Evolutionary conservation across 2,888 invertebrate species (phyloP), one percentile per base, ranked within the genome.

Genomic region (Deilephila porcellus): DNA sequence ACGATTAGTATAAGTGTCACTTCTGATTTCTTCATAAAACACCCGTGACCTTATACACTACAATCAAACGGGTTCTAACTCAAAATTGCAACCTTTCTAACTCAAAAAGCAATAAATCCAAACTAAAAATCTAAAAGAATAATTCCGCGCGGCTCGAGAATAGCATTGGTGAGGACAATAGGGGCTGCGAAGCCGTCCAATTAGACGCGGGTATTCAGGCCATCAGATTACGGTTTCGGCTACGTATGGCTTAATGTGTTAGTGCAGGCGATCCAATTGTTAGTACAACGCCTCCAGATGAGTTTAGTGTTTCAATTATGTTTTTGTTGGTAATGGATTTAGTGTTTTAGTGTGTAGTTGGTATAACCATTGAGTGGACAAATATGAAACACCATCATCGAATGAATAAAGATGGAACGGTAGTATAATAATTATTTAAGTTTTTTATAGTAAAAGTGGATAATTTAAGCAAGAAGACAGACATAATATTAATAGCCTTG

Each of bases 231-330:
- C 77, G 81, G 81, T 80, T 78, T 75, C 75, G 79, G 77, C 75
- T 78, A 85, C 84, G 86, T 88, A 88, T 86, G 86, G 87, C 86
- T 86, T 92, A 92, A 92, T 90, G 91, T 86, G 83, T 81, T 79
- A 75, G 82, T 82, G 77, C 92, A 91, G 90, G 91, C 90, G 84
- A 91, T 79, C 80, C 76, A 70, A 45, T 34, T 73, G 70, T 76
- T 79, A 78, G 75, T 29, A 67, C 76, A 37, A 74, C 62, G 77
- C 72, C 56, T n/a, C 19, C 17, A n/a, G 56, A 56, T n/a, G 56
- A 56, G 17, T 56, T 56, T 56, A 56, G 19, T 56, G 56, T 56
- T 56, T 56, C 56, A 56, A 56, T 56, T 56, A 56, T 19, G 19
- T n/a, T 17, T 56, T 56, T 56, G 56, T 56, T 56, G 17, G 56